Evolutionary conservation across 30 jellyfish, hydroid and myxozoan genomes (phyloP), one percentile per base, ranked within the genome.

Genomic region (Pseudorhiza aurosa): DNA sequence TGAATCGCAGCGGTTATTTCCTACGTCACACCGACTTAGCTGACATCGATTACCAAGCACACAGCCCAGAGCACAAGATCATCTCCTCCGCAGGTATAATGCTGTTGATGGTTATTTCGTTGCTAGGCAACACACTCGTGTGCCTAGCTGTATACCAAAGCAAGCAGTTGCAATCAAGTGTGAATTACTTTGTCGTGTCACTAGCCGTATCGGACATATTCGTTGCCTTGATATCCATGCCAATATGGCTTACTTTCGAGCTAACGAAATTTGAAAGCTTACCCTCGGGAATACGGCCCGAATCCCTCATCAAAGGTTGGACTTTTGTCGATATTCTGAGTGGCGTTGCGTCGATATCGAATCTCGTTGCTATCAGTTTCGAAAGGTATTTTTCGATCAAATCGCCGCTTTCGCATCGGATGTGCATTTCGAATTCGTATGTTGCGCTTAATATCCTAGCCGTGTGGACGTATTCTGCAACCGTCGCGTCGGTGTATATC

Each of bases 381-480:
- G 98, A 92, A 75, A 73, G 98, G 64, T 86, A 77, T 32, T 92
- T 95, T 95, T 92, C 98, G 22, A 88, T 92, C 21, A 70, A 74
- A 63, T 92, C 96, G 17, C 98, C 98, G 29, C 67, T 92, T 22
- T 53, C 95, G 21, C 98, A 92, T 78, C 97, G 98, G 0, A 92
- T 96, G 56, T 72, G 83, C 47, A 65, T 85, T 89, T 50, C 96
- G 50, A 85, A 62, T 44, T 63, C 82, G 15, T 77, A 83, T 68
- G 90, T 83, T 7, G 91, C 59, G 15, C 36, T 51, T 49, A 78
- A 56, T 25, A 45, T 80, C 32, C 55, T 70, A 0, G 72, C 51
- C 28, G 96, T 92, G 9, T 92, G 98, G 98, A 39, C 46, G 26
- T 92, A 85, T 51, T 91, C 96, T 28, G 8, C 79, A 21, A 21